Percentiles rank a stretch among this genome's conserved stretches.
Conservation (phyloP, 2,797 vertebrate species). For the Acanthurus tractus region DNA sequence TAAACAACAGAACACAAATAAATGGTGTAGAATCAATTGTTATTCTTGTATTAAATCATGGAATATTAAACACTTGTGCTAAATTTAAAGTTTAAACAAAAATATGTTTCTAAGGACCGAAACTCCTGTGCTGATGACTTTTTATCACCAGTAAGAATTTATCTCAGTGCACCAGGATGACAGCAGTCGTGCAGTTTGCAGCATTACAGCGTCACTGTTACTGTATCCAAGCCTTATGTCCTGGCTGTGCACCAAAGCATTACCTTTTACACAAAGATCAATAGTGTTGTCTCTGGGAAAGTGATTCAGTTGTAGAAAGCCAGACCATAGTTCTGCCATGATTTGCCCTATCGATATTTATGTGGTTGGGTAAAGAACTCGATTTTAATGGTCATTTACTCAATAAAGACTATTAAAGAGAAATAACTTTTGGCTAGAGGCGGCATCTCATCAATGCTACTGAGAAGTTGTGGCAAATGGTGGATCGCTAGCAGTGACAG, state of each 20-base stretch:
- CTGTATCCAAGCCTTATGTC: slow-evolving; percentile 45
- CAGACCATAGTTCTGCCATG: slow-evolving; percentile 65
- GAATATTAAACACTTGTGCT: slow-evolving; percentile 28
- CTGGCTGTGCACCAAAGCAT: slow-evolving; percentile 75
- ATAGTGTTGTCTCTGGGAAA: slow-evolving; percentile 83
- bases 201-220: slow-evolving; percentile 52
- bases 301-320: slow-evolving; percentile 77
- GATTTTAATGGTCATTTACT: slow-evolving; percentile 84
- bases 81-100: slow-evolving; percentile 31
- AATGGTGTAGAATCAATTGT: slow-evolving; percentile 32
- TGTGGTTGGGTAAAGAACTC: slow-evolving; percentile 83
- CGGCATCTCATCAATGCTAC: slow-evolving; percentile 60
- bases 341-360: slow-evolving; percentile 84
- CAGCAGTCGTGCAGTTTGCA: slow-evolving; percentile 34
- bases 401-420: slow-evolving; percentile 83
- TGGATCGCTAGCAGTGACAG: slow-evolving; percentile 47
- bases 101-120: slow-evolving; percentile 27
- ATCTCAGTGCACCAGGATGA: slow-evolving; percentile 22
- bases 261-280: slow-evolving; percentile 82
- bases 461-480: slow-evolving; percentile 46
- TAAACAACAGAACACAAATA: slow-evolving; percentile 39
- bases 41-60: slow-evolving; percentile 40
- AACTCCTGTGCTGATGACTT: neutral
- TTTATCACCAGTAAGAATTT: slow-evolving; percentile 28
- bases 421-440: slow-evolving; percentile 72